Conservation (phyloP, 2,113 vertebrate species). For the Serilophus lunatus region DNA sequence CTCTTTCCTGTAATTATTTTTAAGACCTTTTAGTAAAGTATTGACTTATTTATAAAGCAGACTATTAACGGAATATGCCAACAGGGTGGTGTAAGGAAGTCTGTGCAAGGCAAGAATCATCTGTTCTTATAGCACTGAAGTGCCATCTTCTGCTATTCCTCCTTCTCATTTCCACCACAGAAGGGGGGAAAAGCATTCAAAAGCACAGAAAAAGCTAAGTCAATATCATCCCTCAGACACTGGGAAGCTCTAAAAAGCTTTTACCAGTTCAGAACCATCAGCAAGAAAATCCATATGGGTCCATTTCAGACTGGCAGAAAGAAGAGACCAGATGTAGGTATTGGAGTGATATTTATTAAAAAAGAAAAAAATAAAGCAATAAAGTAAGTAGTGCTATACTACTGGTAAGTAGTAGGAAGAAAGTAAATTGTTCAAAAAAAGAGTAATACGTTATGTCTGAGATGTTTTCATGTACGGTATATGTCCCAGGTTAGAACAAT, state of each 20-base stretch:
- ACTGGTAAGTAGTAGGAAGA: no score
- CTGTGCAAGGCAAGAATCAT: neutral
- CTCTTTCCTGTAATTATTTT: neutral
- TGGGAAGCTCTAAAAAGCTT: neutral
- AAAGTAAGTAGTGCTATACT: neutral
- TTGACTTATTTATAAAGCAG: neutral
- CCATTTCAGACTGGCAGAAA: neutral
- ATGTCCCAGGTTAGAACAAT: no score
- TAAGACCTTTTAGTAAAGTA: neutral
- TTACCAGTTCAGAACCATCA: neutral
- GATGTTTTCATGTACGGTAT: neutral
- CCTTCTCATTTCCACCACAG: neutral
- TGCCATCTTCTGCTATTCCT: neutral
- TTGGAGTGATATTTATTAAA: neutral
- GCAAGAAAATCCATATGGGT: neutral
- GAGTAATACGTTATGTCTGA: neutral
- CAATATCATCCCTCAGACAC: neutral
- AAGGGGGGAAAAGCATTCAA: neutral
- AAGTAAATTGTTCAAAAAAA: neutral
- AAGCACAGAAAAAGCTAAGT: neutral
- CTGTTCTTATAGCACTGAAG: neutral
- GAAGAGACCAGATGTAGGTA: neutral
- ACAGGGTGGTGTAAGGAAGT: neutral
- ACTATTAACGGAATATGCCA: neutral
- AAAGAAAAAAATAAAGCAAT: no score